Percentiles rank a stretch among this genome's conserved stretches.
Conservation (phyloP, 2,113 vertebrate genomes). For the Ondatra zibethicus region DNA sequence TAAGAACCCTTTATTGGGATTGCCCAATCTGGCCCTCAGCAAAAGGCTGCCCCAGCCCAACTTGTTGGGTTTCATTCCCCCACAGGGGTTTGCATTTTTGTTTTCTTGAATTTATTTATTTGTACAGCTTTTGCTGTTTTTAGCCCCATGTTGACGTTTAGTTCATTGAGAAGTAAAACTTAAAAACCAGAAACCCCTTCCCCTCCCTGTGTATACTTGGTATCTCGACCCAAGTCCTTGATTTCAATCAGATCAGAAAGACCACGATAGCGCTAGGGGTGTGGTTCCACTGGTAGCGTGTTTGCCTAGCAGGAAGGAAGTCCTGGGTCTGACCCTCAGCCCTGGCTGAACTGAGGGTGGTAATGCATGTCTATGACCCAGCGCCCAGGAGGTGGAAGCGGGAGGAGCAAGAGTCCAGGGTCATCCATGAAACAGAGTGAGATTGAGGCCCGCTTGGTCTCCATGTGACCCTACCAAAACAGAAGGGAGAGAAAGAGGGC, state of each 20-base stretch:
- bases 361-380: background rate
- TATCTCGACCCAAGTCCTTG: background rate
- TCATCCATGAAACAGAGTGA: background rate
- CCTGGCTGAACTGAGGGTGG: background rate
- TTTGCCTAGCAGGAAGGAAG: background rate
- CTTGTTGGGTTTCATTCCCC: background rate
- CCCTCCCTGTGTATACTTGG: background rate
- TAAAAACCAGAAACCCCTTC: conserved; percentile 1
- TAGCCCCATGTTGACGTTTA: background rate
- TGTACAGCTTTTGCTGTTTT: conserved; percentile 35
- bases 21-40: background rate
- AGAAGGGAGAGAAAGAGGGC: too few relatives aligned
- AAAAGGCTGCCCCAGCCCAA: background rate
- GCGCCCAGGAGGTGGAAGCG: background rate
- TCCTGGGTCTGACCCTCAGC: background rate
- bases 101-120: background rate
- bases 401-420: background rate
- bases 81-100: background rate
- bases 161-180: background rate
- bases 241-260: background rate
- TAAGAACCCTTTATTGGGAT: background rate
- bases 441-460: background rate
- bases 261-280: background rate
- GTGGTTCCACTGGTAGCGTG: background rate
- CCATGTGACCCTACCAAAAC: background rate